Evolutionary conservation across 2,888 invertebrate genomes (phyloP), one percentile per base, ranked within the genome.

Genomic region (Caradrina kadenii): DNA sequence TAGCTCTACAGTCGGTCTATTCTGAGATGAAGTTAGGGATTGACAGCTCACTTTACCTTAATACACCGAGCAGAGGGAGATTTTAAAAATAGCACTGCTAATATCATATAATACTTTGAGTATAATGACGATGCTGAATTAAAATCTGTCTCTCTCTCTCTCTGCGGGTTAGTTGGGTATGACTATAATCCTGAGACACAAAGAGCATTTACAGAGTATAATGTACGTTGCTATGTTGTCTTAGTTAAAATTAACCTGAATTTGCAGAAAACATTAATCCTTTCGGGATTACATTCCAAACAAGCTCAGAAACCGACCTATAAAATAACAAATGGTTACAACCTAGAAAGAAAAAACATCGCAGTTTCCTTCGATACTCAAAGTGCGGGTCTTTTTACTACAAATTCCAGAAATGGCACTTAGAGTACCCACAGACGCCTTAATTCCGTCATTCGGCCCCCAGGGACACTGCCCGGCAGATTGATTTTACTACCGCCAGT

Each of bases 401-500:
- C 17, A 31, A 5, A 62, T 4, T 49, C 2, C 7, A 42, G 21
- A 55, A 49, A 42, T 54, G 7, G 5, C 5, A 39, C 11, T 50
- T 11, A 67, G 45, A 69, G 45, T 17, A 45, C 17, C 45, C 45
- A 11, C 11, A 35, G 49, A 62, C 17, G 61, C 17, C 58, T 53
- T 53, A 61, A 65, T 45, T 64, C 48, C 17, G 8, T 13, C 10
- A 13, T 10, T 3, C 2, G 45, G 17, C n/a, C 52, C 19, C 15
- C 1, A 31, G 19, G 17, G 59, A 65, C 42, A 54, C 53, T 60
- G 52, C 8, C 50, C 49, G 50, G 50, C 55, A 54, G 64, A 71
- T 77, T 82, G 74, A 83, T 76, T 80, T 80, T 56, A 73, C 59
- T 54, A 19, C 45, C 15, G 39, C 66, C 55, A 42, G 45, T 61